These are phyloP conservation scores for Microtus obscurus DNA, from an alignment of 2,797 vertebrate genomes.

Conservation along the genomic window DNA sequence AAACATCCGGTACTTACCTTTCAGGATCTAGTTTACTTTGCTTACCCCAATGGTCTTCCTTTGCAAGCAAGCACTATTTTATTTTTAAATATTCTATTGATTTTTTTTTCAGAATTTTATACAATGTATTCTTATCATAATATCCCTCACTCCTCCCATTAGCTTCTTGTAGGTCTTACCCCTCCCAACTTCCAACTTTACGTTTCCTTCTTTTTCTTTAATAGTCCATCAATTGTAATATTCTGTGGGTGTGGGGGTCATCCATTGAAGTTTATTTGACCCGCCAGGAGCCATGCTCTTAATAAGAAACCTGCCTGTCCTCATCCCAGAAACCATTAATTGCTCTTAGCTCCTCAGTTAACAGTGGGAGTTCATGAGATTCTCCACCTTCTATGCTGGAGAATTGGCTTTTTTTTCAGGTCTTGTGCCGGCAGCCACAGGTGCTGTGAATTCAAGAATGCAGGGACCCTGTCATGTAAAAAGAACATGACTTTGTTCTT, in stretches of 20 bases:
- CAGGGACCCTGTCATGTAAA: neutral
- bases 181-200: neutral
- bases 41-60: neutral
- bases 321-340: neutral
- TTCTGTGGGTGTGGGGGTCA: neutral
- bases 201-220: neutral
- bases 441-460: neutral
- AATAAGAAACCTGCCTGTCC: neutral
- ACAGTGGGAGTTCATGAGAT: neutral
- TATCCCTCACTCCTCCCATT: neutral
- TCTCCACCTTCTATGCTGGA: neutral
- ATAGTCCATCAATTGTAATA: neutral
- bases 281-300: neutral
- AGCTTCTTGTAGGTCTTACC: neutral
- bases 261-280: neutral
- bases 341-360: neutral
- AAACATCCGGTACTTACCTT: neutral
- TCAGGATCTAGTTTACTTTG: neutral
- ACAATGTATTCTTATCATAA: neutral
- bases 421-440: neutral
- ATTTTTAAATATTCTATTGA: neutral
- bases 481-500: neutral
- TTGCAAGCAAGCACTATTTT: neutral
- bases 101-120: neutral
- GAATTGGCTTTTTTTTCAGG: neutral